Evolutionary conservation across 2,113 vertebrate genomes (phyloP), one percentile per base, ranked within the genome.

Genomic region (Phaethornis superciliosus): DNA sequence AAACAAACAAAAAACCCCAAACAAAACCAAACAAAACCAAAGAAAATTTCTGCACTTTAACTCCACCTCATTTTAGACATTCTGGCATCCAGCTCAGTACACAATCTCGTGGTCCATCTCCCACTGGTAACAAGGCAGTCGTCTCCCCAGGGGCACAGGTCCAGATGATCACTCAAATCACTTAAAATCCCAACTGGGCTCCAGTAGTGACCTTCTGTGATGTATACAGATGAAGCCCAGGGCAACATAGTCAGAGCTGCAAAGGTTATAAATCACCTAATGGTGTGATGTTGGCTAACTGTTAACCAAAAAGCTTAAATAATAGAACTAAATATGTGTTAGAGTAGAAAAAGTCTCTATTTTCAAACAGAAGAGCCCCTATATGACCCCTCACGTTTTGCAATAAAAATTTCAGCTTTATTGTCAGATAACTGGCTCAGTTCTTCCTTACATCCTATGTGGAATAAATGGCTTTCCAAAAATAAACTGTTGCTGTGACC

Each of bases 151-250:
- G 49, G 18, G 6, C 8, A 22, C 33, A 44, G 7, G 30, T 19
- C 32, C 8, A 10, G 42, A 5, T 23, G 37, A 12, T 46, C 26
- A 26, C 56, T 30, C 20, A 17, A 28, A 4, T 11, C 12, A 4
- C 32, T 3, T 0, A 15, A 47, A 26, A 17, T 56, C 68, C 82
- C 2, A 2, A 4, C 9, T 33, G 15, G 0, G 1, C 59, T 33
- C 37, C 37, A 15, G 30, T 0, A 0, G 37, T 23, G 30, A 17
- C 51, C 8, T 65, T 32, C 52, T 35, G 17, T 35, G 52, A 18
- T 28, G 40, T 42, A 21, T 3, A 20, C 23, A 54, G 15, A 40
- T 2, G 7, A 26, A 35, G 19, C 24, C 14, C 17, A 26, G 42
- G 63, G 30, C 24, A 63, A 8, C 15, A 24, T 15, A 17, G 28